phyloP scores from a whole-genome alignment of 2,113 vertebrate species.

The Chinchilla lanigera region DNA sequence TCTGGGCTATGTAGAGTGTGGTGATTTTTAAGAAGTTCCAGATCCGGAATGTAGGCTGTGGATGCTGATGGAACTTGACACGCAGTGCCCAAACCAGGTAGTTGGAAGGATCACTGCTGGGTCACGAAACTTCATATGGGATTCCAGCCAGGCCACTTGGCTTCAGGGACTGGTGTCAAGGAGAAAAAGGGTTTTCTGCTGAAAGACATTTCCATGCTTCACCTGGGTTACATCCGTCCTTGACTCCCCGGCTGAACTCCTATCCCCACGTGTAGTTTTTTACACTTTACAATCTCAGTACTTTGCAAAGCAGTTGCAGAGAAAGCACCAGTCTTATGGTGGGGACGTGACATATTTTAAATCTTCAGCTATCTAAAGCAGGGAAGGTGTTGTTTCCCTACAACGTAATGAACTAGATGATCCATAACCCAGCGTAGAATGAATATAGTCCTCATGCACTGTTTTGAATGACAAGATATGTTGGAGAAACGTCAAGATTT shows the following conservation, averaged over 20 bases:
- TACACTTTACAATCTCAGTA: neutral
- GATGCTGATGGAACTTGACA: neutral
- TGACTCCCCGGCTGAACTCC: neutral
- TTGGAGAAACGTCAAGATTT: neutral
- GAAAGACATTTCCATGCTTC: neutral
- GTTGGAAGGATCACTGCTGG: neutral
- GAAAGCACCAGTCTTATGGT: neutral
- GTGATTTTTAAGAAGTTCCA: neutral
- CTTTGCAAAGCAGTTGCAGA: neutral
- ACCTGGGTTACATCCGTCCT: neutral
- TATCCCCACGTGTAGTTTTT: too few species aligned
- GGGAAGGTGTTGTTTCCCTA: neutral
- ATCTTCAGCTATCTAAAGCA: neutral
- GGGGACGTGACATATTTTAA: neutral
- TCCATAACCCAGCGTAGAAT: neutral
- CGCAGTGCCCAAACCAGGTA: too few species aligned
- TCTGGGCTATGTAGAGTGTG: neutral
- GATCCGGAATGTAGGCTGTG: neutral
- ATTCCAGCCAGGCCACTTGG: neutral
- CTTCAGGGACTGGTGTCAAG: neutral
- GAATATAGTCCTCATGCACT: neutral
- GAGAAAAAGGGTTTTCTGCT: neutral
- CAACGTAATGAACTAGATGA: neutral
- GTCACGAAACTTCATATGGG: accelerated
- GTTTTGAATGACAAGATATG: neutral